Percentiles rank a stretch among this genome's conserved stretches.
These are phyloP conservation scores for Xestoiulus laeticollis DNA, from an alignment of 2,888 invertebrate genomes.

Conservation along the genomic window DNA sequence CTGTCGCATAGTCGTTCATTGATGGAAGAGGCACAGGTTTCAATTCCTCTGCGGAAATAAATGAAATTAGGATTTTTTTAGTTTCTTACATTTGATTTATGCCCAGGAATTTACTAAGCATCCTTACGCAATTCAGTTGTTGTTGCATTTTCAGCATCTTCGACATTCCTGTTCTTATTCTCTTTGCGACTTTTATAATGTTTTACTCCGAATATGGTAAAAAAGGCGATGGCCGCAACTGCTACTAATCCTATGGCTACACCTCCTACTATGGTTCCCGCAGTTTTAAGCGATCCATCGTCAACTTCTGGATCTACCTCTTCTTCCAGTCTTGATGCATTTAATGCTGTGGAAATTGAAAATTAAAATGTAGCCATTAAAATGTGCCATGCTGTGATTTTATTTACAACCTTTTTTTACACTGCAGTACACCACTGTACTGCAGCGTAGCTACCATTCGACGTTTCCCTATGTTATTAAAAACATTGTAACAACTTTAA, in stretches of 20 bases:
- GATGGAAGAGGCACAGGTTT: background rate
- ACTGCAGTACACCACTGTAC: too few species aligned
- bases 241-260: background rate
- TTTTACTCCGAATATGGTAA: background rate
- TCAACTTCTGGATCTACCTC: background rate
- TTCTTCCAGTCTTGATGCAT: background rate
- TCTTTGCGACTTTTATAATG: conserved; percentile 27
- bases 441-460: too few species aligned
- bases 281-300: background rate
- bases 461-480: too few species aligned
- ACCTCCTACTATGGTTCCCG: conserved; percentile 36
- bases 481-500: too few species aligned
- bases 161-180: background rate
- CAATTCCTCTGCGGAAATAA: conserved; percentile 36
- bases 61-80: background rate
- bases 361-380: background rate
- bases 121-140: conserved; percentile 42
- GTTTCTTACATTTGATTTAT: background rate
- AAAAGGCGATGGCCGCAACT: conserved; percentile 6
- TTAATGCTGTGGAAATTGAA: background rate
- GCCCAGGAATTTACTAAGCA: background rate
- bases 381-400: too few species aligned
- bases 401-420: too few species aligned
- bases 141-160: background rate
- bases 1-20: background rate